phyloP scores from a whole-genome alignment of 2,113 vertebrate genomes.

The Fulmarus glacialis region DNA sequence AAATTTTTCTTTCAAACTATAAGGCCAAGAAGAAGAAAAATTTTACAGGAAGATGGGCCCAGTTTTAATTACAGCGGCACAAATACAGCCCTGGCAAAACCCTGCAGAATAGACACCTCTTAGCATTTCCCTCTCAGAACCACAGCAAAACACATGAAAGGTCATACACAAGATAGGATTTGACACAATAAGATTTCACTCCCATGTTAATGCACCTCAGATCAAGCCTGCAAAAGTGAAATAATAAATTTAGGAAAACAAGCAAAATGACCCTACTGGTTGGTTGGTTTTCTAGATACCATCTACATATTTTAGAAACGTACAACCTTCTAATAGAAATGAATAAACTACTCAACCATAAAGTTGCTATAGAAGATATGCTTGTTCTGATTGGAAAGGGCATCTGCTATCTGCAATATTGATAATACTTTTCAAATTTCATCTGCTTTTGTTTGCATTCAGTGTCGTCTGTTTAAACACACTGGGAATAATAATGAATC shows the following conservation, averaged over 20 bases:
- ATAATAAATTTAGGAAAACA: slow-evolving; percentile 88
- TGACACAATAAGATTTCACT: slow-evolving; percentile 75
- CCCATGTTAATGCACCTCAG: slow-evolving; percentile 77
- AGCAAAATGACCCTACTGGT: slow-evolving; percentile 86
- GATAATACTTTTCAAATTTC: slow-evolving; percentile 99
- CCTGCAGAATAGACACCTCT: slow-evolving; percentile 3
- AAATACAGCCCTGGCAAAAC: background rate
- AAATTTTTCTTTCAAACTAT: background rate
- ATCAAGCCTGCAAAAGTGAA: slow-evolving; percentile 77
- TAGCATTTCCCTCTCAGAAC: slow-evolving; percentile 37
- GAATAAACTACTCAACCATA: slow-evolving; percentile 99
- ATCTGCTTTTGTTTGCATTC: slow-evolving; percentile 99
- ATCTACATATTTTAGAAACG: slow-evolving; percentile 92
- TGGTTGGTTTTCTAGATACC: slow-evolving; percentile 84
- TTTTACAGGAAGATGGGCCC: background rate
- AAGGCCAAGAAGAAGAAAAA: background rate
- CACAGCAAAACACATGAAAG: slow-evolving; percentile 67
- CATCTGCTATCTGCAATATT: slow-evolving; percentile 99
- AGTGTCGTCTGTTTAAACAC: slow-evolving; percentile 99
- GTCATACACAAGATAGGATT: slow-evolving; percentile 76
- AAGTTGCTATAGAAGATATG: slow-evolving; percentile 98
- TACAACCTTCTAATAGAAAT: slow-evolving; percentile 99
- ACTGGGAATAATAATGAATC: slow-evolving; percentile 99
- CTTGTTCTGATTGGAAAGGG: slow-evolving; percentile 99
- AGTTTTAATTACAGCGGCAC: slow-evolving; percentile 9